Base-by-base conservation (phyloP, 2,113 vertebrate genomes). In the Oreochromis spilurus region DNA sequence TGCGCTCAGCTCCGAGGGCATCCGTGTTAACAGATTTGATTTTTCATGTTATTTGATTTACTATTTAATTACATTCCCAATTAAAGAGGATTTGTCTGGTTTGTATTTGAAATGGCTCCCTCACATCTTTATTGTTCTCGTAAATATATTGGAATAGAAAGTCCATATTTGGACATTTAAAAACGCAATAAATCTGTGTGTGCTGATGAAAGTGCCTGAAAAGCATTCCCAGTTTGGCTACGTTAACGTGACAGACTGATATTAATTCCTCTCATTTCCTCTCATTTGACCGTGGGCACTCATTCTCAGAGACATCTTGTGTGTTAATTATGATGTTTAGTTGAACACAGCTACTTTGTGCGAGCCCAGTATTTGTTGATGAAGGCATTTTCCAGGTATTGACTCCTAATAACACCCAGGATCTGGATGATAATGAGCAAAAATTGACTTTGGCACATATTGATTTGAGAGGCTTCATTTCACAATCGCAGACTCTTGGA, bases 391-490 rank as follows among this genome's bases (percentile, higher is more conserved):
- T 96, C 95, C 96, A 90, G 87, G 93, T 96, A 96, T 96, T 94
- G 94, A 92, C 96, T 96, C 95, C 96, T 96, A 96, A 97, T 97
- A 97, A 96, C 91, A 84, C 38, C 78, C 78, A 82, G 95, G 95
- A 96, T 95, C 96, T 96, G 97, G 96, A 97, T 96, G 96, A 93
- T 96, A 95, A 95, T 91, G 92, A 94, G 94, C 92, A 94, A 95
- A 96, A 96, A 97, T 96, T 96, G 95, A 91, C 94, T 97, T 96
- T 95, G 91, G 96, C 95, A 95, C 94, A 72, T 96, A 97, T 97
- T 4, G 96, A 98, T 98, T 97, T 94, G 70, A 91, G 90, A 88
- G 95, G 95, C 94, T 96, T 96, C 87, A 93, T 93, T 95, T 96
- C 94, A 96, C 96, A 96, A 96, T 95, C 57, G 86, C 94, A 91